Percentiles rank a stretch among this genome's conserved stretches.
phyloP scores from a whole-genome alignment of 1,140 invertebrate species.

The Drosophila pruinosa region DNA sequence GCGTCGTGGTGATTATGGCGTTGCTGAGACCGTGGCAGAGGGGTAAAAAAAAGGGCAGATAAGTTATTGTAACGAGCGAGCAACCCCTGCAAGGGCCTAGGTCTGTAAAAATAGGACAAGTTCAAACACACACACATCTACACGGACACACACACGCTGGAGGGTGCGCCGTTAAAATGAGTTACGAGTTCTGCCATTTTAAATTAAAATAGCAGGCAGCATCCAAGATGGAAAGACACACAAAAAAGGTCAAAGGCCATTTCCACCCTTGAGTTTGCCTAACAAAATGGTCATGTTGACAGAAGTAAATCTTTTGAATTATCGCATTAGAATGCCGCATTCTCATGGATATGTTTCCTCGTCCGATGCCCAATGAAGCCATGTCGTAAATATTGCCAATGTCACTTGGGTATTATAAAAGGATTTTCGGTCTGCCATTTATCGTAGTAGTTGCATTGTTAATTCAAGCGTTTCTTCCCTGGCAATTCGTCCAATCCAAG shows the following conservation, averaged over 20 bases:
- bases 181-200: constrained; percentile 82
- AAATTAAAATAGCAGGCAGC: constrained; percentile 76
- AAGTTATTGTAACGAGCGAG: constrained; percentile 71
- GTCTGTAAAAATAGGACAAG: constrained; percentile 76
- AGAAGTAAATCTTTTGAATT: constrained; percentile 83
- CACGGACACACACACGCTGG: constrained; percentile 46
- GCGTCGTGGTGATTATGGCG: constrained; percentile 63
- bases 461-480: constrained; percentile 42
- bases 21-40: constrained; percentile 4
- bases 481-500: neutral
- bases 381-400: constrained; percentile 75
- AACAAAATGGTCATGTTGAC: constrained; percentile 81
- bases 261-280: constrained; percentile 68
- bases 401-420: constrained; percentile 72
- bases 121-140: constrained; percentile 49
- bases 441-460: constrained; percentile 45
- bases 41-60: constrained; percentile 74
- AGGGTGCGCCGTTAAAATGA: constrained; percentile 82
- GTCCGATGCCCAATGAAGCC: constrained; percentile 67
- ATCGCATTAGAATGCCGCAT: constrained; percentile 79
- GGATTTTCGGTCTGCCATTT: constrained; percentile 61
- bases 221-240: constrained; percentile 55
- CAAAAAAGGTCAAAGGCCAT: constrained; percentile 73
- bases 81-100: constrained; percentile 72
- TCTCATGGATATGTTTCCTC: constrained; percentile 61